phyloP scores from a whole-genome alignment of 2,888 invertebrate genomes.

The Parnassius glacialis region DNA sequence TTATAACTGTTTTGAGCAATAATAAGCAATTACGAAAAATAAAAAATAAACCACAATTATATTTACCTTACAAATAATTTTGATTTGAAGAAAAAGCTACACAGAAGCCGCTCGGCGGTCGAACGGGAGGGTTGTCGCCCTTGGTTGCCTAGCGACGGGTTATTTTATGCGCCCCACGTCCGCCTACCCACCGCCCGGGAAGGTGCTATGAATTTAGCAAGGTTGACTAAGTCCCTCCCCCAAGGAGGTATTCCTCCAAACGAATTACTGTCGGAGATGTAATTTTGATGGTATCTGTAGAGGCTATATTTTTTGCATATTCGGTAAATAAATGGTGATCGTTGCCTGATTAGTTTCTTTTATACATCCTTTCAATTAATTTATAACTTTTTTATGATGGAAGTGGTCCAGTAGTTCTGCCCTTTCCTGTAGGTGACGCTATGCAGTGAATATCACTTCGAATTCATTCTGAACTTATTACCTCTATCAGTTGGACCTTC shows the following conservation, averaged over 20 bases:
- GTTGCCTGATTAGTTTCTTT: neutral
- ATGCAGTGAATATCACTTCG: too few species aligned
- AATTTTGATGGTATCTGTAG: slow-evolving; percentile 14
- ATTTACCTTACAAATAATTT: slow-evolving; percentile 11
- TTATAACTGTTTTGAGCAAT: neutral
- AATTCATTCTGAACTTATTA: too few species aligned
- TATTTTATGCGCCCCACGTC: slow-evolving; percentile 67
- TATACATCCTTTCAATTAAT: too few species aligned
- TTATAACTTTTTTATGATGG: too few species aligned
- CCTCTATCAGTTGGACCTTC: too few species aligned
- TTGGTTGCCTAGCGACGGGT: slow-evolving; percentile 64
- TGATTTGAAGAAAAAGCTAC: slow-evolving; percentile 10
- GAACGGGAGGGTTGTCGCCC: slow-evolving; percentile 64
- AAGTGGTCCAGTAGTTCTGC: too few species aligned
- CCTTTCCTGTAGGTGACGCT: too few species aligned
- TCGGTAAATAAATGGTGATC: neutral
- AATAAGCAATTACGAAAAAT: slow-evolving; percentile 29
- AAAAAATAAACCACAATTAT: neutral
- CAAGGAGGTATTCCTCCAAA: slow-evolving; percentile 10
- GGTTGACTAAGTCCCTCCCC: slow-evolving; percentile 41
- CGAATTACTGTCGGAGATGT: slow-evolving; percentile 9
- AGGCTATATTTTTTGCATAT: neutral
- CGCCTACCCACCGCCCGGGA: slow-evolving; percentile 41
- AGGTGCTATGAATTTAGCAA: slow-evolving; percentile 45
- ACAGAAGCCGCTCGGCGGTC: slow-evolving; percentile 14